A percentile compares a stretch with the other conserved stretches of the same genome.
Conservation (phyloP, 2,888 invertebrate species). For the Zaprionus lineosus region DNA sequence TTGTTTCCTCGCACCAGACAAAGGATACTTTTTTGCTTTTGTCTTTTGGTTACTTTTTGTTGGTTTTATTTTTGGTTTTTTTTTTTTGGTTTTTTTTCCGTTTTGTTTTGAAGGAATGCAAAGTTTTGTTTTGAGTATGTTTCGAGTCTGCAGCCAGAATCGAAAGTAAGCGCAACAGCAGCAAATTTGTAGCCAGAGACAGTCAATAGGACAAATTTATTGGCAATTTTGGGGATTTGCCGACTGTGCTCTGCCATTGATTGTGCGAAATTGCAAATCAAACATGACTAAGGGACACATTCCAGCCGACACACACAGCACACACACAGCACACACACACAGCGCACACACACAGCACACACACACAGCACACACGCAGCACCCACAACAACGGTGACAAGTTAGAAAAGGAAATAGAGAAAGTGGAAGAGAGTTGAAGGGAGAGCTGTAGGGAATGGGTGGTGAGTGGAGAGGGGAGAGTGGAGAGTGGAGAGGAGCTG, state of each 20-base stretch:
- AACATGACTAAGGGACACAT: slow-evolving; percentile 68
- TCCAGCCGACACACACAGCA: slow-evolving; percentile 19
- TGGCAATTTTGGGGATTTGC: slow-evolving; percentile 74
- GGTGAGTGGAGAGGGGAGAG: no score
- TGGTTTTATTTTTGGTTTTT: background rate
- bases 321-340: slow-evolving; percentile 1
- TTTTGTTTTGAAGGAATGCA: slow-evolving; percentile 16
- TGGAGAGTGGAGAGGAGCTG: no score
- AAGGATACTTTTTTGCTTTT: no score
- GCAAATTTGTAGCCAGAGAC: slow-evolving; percentile 60
- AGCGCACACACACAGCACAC: background rate
- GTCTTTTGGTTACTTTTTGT: background rate
- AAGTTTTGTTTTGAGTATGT: background rate
- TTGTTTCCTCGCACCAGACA: background rate
- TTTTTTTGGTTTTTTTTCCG: background rate
- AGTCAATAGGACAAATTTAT: slow-evolving; percentile 76
- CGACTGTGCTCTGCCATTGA: slow-evolving; percentile 58
- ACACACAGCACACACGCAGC: slow-evolving; percentile 11
- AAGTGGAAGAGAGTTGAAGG: background rate
- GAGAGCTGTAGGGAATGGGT: background rate
- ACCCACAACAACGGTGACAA: background rate
- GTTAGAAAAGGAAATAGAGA: no score
- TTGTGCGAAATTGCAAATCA: slow-evolving; percentile 76
- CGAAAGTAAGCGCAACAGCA: slow-evolving; percentile 38
- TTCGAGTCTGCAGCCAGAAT: background rate